These are phyloP conservation scores for Drosophila fulvimacula DNA, from an alignment of 2,888 invertebrate species.

Conservation along the genomic window DNA sequence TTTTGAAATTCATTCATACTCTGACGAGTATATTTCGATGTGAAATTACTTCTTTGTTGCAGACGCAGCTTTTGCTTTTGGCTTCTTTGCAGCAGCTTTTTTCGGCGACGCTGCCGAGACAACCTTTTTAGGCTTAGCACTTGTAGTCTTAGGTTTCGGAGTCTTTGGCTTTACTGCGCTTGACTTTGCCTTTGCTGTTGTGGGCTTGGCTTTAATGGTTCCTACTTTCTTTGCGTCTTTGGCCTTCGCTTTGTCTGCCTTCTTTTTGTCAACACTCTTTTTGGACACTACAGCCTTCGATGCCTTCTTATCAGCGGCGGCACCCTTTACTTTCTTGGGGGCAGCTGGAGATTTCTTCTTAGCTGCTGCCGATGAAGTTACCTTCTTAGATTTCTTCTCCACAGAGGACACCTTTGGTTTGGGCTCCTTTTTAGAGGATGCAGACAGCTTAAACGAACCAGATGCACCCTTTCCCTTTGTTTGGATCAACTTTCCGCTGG, in stretches of 20 bases:
- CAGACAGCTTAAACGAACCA: slow-evolving; percentile 61
- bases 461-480: slow-evolving; percentile 67
- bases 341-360: slow-evolving; percentile 21
- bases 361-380: slow-evolving; percentile 7
- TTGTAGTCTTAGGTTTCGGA: slow-evolving; percentile 36
- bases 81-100: slow-evolving; percentile 42
- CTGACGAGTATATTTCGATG: slow-evolving; percentile 9
- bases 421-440: slow-evolving; percentile 49
- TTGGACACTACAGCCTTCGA: slow-evolving; percentile 38
- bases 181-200: slow-evolving; percentile 33
- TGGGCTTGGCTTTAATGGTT: slow-evolving; percentile 46
- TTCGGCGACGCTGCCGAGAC: slow-evolving; percentile 32
- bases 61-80: slow-evolving; percentile 44
- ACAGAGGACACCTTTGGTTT: slow-evolving; percentile 39
- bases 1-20: slow-evolving; percentile 2
- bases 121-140: slow-evolving; percentile 42
- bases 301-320: slow-evolving; percentile 36
- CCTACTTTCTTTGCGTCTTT: slow-evolving; percentile 51
- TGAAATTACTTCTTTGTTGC: slow-evolving; percentile 36
- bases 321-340: slow-evolving; percentile 30
- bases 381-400: slow-evolving; percentile 44
- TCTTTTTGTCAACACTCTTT: slow-evolving; percentile 49
- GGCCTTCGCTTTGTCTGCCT: slow-evolving; percentile 42
- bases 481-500: slow-evolving; percentile 84
- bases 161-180: slow-evolving; percentile 36